These are phyloP conservation scores for Parthenolecanium corni DNA, from an alignment of 2,888 invertebrate genomes.

Conservation along the genomic window DNA sequence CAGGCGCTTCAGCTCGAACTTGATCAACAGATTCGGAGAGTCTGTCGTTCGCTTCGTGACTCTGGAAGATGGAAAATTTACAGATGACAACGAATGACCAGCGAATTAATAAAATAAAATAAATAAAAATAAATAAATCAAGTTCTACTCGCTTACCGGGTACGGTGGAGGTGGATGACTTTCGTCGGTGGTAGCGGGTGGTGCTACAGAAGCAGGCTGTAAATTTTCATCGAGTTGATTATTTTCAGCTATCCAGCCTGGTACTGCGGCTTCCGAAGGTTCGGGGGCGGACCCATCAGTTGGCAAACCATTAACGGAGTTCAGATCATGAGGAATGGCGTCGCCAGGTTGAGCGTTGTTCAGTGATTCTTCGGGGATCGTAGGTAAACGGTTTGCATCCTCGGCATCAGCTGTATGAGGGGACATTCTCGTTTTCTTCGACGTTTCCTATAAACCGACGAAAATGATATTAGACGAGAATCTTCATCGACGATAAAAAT, in stretches of 20 bases:
- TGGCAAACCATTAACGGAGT: not conserved
- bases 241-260: not conserved
- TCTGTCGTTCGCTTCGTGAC: no score
- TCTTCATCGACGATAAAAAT: not conserved
- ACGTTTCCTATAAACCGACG: not conserved
- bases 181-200: not conserved
- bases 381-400: slow-evolving; percentile 1
- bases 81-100: no score
- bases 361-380: slow-evolving; percentile 3
- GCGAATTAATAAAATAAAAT: no score
- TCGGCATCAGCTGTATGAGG: not conserved
- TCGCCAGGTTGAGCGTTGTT: not conserved
- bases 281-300: not conserved
- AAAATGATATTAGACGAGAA: not conserved
- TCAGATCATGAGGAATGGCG: not conserved
- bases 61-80: no score
- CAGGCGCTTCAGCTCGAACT: no score
- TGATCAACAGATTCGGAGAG: no score
- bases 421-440: slow-evolving; percentile 16
- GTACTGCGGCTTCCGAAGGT: not conserved
- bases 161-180: not conserved
- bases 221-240: not conserved
- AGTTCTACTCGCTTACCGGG: not conserved
- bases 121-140: no score
- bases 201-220: slow-evolving; percentile 13